These are phyloP conservation scores for Spilosoma lubricipeda DNA, from an alignment of 2,888 invertebrate genomes.

Conservation along the genomic window DNA sequence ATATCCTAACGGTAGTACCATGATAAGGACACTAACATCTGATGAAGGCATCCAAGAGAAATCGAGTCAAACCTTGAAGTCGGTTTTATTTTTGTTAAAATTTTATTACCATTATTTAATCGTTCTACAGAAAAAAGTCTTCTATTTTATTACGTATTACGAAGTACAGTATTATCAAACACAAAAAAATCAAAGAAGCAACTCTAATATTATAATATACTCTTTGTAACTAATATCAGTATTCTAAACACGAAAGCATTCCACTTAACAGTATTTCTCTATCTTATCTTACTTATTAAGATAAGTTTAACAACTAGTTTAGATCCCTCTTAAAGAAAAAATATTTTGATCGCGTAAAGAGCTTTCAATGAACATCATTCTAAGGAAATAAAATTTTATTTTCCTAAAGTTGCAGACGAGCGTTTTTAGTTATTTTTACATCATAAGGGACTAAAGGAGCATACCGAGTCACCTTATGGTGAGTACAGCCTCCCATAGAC, in stretches of 20 bases:
- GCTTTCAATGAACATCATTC: slow-evolving; percentile 31
- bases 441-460: too few species aligned
- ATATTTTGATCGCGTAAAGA: slow-evolving; percentile 33
- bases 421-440: not conserved
- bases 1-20: too few species aligned
- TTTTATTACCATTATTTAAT: too few species aligned
- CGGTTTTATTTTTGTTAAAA: too few species aligned
- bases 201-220: not conserved
- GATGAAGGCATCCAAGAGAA: too few species aligned
- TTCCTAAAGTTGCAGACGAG: slow-evolving; percentile 19
- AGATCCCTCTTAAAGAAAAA: slow-evolving; percentile 22
- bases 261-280: slow-evolving; percentile 7
- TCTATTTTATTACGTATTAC: not conserved
- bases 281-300: slow-evolving; percentile 30
- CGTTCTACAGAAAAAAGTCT: too few species aligned
- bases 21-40: too few species aligned
- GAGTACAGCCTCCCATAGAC: too few species aligned
- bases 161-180: not conserved
- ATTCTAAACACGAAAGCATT: slow-evolving; percentile 11
- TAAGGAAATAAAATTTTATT: slow-evolving; percentile 23
- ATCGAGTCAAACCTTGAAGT: too few species aligned
- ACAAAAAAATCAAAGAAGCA: not conserved
- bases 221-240: slow-evolving; percentile 8
- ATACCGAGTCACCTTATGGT: too few species aligned
- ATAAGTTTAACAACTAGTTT: slow-evolving; percentile 22